Percentiles rank a stretch among this genome's conserved stretches.
phyloP scores from a whole-genome alignment of 2,797 vertebrate genomes.

The Oceanodroma leucorhoa region DNA sequence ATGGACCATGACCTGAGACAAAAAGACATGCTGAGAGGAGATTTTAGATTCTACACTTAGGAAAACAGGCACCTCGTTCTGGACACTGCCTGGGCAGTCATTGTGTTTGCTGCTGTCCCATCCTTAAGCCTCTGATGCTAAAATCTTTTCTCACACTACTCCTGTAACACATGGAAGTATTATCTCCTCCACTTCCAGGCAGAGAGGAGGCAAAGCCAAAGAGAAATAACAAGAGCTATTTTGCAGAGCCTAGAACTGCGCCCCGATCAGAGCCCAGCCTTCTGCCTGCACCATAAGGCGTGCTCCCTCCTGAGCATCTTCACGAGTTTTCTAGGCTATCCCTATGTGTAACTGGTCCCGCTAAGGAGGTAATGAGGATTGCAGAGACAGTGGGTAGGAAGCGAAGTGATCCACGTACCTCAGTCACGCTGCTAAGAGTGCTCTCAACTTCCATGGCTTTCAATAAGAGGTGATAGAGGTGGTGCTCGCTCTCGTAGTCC shows the following conservation, averaged over 20 bases:
- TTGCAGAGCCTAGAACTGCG: not conserved
- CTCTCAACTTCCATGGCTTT: conserved; percentile 81
- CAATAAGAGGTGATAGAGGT: conserved; percentile 83
- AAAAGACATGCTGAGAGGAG: not conserved
- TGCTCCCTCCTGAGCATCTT: not conserved
- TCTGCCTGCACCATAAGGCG: not conserved
- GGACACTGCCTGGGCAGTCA: not conserved
- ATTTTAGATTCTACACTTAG: not conserved
- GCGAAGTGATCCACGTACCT: conserved; percentile 69
- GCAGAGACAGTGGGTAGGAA: not conserved
- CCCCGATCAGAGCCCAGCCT: not conserved
- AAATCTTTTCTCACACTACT: not conserved
- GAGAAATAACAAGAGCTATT: not conserved
- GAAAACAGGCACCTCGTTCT: not conserved
- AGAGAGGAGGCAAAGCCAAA: not conserved
- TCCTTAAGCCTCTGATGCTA: not conserved
- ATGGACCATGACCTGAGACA: conserved; percentile 81
- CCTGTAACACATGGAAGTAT: not conserved
- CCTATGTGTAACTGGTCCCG: fast-evolving
- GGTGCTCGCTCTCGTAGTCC: conserved; percentile 86
- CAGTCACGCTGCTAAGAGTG: conserved; percentile 81
- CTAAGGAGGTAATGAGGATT: not conserved
- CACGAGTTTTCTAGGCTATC: fast-evolving
- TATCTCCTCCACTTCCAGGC: not conserved
- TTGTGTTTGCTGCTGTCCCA: not conserved